Evolutionary conservation across 2,797 vertebrate species (phyloP).

Genomic region (Columba guinea): DNA sequence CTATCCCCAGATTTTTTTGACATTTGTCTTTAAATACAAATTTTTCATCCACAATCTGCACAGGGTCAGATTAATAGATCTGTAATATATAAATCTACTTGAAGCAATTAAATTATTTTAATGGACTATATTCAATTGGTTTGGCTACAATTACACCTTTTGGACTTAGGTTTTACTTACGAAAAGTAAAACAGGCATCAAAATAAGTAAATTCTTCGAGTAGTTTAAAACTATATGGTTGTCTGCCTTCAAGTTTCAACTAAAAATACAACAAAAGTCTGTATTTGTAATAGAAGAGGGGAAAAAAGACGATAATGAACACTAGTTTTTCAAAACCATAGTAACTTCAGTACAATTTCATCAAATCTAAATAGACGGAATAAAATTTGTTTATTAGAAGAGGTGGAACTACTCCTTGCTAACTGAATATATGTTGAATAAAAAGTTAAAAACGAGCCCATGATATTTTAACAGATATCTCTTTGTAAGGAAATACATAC

Average conservation of each 20-base stretch:
- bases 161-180: not conserved
- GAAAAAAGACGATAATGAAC: not conserved
- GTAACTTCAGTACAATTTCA: not conserved
- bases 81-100: not conserved
- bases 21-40: not conserved
- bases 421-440: not conserved
- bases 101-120: not conserved
- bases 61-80: not conserved
- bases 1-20: not conserved
- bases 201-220: not conserved
- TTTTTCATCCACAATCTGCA: not conserved
- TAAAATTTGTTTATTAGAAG: not conserved
- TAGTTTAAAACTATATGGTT: not conserved
- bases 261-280: not conserved
- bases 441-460: not conserved
- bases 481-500: slow-evolving; percentile 72
- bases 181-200: not conserved
- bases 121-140: not conserved
- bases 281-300: not conserved
- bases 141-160: not conserved
- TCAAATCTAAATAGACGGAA: not conserved
- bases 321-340: not conserved
- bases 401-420: not conserved
- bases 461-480: not conserved
- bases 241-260: not conserved